Percentiles rank a stretch among this genome's conserved stretches.
Conservation (phyloP, 2,797 vertebrate genomes). For the Melanotaenia trifasciata region DNA sequence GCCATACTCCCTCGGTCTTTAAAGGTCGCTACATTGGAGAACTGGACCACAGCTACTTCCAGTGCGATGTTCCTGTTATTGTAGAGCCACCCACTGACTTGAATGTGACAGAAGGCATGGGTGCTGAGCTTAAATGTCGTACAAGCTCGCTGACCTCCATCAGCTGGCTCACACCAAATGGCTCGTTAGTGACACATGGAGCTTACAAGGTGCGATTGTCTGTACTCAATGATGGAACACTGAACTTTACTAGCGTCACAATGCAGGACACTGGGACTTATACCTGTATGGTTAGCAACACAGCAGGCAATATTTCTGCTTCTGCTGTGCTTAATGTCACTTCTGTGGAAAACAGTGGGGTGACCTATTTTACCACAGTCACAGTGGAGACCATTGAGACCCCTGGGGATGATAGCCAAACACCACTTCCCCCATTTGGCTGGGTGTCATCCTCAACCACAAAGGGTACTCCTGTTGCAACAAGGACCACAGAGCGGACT, state of each 20-base stretch:
- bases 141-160: constrained; percentile 96
- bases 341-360: constrained; percentile 90
- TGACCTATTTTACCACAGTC: constrained; percentile 98
- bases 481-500: constrained; percentile 92
- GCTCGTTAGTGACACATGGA: constrained; percentile 95
- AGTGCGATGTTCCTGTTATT: constrained; percentile 96
- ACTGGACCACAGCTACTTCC: constrained; percentile 97
- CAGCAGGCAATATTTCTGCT: constrained; percentile 96
- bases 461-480: constrained; percentile 91
- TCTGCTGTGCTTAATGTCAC: constrained; percentile 97
- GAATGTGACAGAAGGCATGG: constrained; percentile 98
- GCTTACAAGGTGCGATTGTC: constrained; percentile 94
- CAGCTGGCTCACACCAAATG: constrained; percentile 97
- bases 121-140: constrained; percentile 95
- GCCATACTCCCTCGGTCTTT: constrained; percentile 90
- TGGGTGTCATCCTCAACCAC: constrained; percentile 92
- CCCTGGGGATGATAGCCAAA: constrained; percentile 91
- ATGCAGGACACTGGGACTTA: constrained; percentile 97
- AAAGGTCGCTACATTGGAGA: constrained; percentile 98
- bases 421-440: constrained; percentile 90
- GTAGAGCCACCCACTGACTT: constrained; percentile 97
- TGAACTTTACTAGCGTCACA: constrained; percentile 96
- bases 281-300: constrained; percentile 98
- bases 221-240: constrained; percentile 95
- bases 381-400: constrained; percentile 97